Evolutionary conservation across 2,113 vertebrate species (phyloP).

Genomic region (Sorex araneus): DNA sequence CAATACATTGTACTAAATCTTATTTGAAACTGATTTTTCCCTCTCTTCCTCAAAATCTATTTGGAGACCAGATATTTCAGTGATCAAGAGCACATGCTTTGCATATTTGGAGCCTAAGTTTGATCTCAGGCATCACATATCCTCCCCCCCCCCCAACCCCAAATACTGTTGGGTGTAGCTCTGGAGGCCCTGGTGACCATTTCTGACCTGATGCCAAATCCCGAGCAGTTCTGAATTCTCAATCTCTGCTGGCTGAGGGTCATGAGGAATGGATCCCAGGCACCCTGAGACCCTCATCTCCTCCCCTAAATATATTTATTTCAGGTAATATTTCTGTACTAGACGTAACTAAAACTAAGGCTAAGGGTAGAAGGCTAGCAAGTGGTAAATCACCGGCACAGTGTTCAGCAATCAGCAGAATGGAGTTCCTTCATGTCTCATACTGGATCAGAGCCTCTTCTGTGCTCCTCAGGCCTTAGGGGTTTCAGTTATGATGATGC

Average conservation of each 20-base stretch:
- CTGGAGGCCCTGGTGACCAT: too few species aligned
- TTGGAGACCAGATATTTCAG: too few species aligned
- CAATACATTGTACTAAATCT: not conserved
- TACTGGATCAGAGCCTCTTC: not conserved
- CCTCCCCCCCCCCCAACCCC: too few species aligned
- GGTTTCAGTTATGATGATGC: conserved; percentile 39
- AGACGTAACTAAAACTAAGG: not conserved
- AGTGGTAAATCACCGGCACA: not conserved
- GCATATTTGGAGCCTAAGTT: too few species aligned
- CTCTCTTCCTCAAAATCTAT: not conserved
- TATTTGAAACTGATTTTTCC: not conserved
- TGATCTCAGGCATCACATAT: too few species aligned
- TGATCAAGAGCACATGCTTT: too few species aligned
- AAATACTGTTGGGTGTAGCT: too few species aligned
- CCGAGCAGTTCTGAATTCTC: too few species aligned
- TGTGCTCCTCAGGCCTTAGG: not conserved
- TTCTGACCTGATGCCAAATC: too few species aligned
- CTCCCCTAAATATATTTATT: not conserved
- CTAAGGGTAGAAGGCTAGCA: not conserved
- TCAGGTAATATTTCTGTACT: not conserved
- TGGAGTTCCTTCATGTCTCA: not conserved
- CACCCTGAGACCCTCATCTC: too few species aligned
- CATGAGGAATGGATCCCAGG: too few species aligned
- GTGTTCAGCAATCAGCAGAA: not conserved
- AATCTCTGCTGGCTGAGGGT: too few species aligned